Conservation (phyloP, 2,888 invertebrate genomes). For the Buathra laborator region DNA sequence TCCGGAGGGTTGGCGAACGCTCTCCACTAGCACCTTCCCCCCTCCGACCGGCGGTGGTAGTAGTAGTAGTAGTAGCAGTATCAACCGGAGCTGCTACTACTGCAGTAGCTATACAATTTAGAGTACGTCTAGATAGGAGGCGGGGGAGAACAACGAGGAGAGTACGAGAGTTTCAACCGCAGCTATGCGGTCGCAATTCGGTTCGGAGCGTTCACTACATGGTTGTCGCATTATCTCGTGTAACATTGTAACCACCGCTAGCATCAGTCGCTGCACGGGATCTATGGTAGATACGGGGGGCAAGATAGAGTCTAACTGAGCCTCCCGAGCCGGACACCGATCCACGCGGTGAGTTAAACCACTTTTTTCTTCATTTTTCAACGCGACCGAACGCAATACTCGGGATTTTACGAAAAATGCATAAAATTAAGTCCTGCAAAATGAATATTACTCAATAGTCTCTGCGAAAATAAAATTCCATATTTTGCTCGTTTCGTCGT, state of each 20-base stretch:
- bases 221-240: slow-evolving; percentile 66
- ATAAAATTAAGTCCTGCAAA: too few species aligned
- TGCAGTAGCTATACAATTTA: slow-evolving; percentile 9
- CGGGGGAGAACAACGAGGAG: slow-evolving; percentile 32
- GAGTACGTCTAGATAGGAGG: slow-evolving; percentile 15
- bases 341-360: slow-evolving; percentile 7
- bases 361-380: too few species aligned
- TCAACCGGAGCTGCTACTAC: slow-evolving; percentile 9
- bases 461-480: not conserved
- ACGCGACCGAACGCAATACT: too few species aligned
- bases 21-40: not conserved
- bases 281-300: not conserved
- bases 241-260: slow-evolving; percentile 53
- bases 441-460: too few species aligned
- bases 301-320: not conserved
- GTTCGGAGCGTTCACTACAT: slow-evolving; percentile 67
- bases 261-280: slow-evolving; percentile 7
- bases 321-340: not conserved
- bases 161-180: slow-evolving; percentile 65
- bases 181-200: slow-evolving; percentile 72
- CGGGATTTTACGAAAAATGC: too few species aligned
- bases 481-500: not conserved
- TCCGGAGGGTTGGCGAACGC: slow-evolving; percentile 21
- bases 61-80: slow-evolving; percentile 10
- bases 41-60: slow-evolving; percentile 1